These are phyloP conservation scores for Eucera pruinosa DNA, from an alignment of 2,888 invertebrate genomes.

Conservation along the genomic window DNA sequence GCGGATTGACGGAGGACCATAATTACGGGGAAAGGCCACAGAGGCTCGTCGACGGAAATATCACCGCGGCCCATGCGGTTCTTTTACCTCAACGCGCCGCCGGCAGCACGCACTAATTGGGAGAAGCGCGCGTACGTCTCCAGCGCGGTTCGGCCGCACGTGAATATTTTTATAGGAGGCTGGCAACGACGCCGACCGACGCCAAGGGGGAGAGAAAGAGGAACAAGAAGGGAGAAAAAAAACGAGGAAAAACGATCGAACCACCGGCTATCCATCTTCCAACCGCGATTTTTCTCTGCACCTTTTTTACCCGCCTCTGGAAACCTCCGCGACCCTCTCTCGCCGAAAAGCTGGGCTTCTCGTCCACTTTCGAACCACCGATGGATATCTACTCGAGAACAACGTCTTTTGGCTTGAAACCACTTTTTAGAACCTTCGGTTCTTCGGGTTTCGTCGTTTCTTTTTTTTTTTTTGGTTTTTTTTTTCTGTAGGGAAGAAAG, in stretches of 20 bases:
- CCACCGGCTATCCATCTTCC: constrained; percentile 75
- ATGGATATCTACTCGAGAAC: constrained; percentile 37
- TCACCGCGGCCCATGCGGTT: constrained; percentile 79
- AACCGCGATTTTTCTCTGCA: constrained; percentile 62
- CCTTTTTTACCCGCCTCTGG: constrained; percentile 42
- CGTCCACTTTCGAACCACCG: constrained; percentile 14
- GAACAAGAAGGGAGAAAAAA: constrained; percentile 1
- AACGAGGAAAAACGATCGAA: constrained; percentile 61
- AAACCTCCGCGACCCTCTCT: constrained; percentile 22
- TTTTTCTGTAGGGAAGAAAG: background rate
- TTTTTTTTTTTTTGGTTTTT: background rate
- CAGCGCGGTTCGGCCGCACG: constrained; percentile 65
- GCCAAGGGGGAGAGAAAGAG: constrained; percentile 42
- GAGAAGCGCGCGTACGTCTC: constrained; percentile 74
- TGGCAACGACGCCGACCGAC: constrained; percentile 2
- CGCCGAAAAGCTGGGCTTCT: background rate
- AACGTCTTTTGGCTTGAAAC: constrained; percentile 25
- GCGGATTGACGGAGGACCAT: constrained; percentile 72
- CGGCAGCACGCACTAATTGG: constrained; percentile 82
- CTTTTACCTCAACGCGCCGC: constrained; percentile 77
- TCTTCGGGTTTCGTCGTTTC: background rate
- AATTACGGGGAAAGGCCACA: constrained; percentile 74
- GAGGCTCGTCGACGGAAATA: constrained; percentile 83
- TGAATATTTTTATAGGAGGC: constrained; percentile 81
- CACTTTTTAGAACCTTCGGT: background rate